Percentiles rank a stretch among this genome's conserved stretches.
phyloP scores from a whole-genome alignment of 2,113 vertebrate genomes.

The Centropus unirufus region DNA sequence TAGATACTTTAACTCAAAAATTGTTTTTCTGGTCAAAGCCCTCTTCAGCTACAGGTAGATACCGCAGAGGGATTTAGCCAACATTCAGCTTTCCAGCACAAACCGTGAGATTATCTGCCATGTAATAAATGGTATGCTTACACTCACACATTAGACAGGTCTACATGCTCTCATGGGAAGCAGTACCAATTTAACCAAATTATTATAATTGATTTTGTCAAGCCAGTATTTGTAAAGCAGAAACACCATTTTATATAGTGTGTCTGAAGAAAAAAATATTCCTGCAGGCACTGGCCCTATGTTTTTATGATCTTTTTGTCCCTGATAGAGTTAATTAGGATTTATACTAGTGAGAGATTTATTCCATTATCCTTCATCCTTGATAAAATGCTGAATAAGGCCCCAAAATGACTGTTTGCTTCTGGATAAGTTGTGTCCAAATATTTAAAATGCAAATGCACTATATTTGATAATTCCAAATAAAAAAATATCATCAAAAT shows the following conservation, averaged over 20 bases:
- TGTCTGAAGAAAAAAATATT: not conserved
- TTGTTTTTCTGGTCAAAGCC: not conserved
- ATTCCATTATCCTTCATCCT: not conserved
- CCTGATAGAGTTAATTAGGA: not conserved
- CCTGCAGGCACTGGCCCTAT: not conserved
- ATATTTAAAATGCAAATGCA: not conserved
- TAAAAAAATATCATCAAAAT: not conserved
- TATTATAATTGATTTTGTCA: not conserved
- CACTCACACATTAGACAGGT: fast-evolving
- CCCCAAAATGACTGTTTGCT: not conserved
- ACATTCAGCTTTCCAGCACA: not conserved
- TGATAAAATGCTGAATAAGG: not conserved
- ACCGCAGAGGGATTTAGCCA: not conserved
- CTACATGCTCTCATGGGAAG: not conserved
- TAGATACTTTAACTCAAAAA: not conserved
- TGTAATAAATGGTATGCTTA: not conserved
- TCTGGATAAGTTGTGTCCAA: not conserved
- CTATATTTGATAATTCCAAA: not conserved
- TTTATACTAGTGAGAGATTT: not conserved
- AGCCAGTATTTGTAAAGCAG: not conserved
- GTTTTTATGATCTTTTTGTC: not conserved
- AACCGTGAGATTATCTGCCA: not conserved
- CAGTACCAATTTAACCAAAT: not conserved
- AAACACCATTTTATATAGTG: not conserved
- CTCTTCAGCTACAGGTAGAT: not conserved